phyloP scores from a whole-genome alignment of 2,888 invertebrate species.

The Nomada goodeniana region DNA sequence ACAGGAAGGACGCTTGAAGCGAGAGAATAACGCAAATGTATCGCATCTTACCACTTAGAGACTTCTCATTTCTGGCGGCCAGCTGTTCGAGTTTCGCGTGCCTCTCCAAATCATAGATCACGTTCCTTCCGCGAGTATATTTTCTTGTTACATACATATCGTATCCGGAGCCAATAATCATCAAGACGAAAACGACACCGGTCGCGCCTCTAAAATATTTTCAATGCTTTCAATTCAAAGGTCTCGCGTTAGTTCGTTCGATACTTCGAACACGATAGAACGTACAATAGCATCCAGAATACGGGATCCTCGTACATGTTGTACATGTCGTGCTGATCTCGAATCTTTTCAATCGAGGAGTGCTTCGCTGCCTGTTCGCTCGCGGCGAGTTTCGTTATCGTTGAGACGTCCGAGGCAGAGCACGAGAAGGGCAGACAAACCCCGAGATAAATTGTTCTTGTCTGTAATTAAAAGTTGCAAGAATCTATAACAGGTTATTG shows the following conservation, averaged over 20 bases:
- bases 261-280: background rate
- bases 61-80: constrained; percentile 73
- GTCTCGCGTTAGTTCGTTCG: background rate
- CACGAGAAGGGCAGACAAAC: constrained; percentile 91
- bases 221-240: background rate
- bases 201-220: constrained; percentile 86
- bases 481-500: background rate
- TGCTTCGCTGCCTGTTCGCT: constrained; percentile 84
- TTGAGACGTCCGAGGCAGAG: constrained; percentile 87
- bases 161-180: constrained; percentile 89
- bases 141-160: constrained; percentile 86
- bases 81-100: constrained; percentile 80
- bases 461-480: constrained; percentile 84
- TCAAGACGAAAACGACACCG: constrained; percentile 85
- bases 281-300: constrained; percentile 89
- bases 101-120: constrained; percentile 80
- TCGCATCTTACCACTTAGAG: constrained; percentile 74
- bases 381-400: constrained; percentile 84
- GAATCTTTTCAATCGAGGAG: constrained; percentile 87
- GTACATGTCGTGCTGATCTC: constrained; percentile 89
- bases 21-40: too few species aligned
- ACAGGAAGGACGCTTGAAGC: background rate
- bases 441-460: constrained; percentile 90
- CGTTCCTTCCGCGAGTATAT: constrained; percentile 65
- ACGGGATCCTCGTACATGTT: constrained; percentile 89